phyloP scores from a whole-genome alignment of 2,797 vertebrate genomes.

The Sylvilagus floridanus region DNA sequence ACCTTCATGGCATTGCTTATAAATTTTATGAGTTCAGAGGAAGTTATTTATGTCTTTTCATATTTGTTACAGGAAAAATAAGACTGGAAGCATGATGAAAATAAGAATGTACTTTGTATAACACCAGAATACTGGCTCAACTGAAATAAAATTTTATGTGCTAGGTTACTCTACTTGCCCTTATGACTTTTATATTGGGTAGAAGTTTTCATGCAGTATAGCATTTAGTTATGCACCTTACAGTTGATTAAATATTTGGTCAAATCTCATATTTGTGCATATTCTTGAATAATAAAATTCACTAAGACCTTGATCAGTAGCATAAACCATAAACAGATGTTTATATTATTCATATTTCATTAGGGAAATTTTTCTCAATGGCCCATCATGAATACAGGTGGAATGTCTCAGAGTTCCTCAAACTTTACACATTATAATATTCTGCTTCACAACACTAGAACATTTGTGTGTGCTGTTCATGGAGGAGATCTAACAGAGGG shows the following conservation, averaged over 20 bases:
- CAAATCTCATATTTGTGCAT: constrained; percentile 17
- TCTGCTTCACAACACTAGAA: background rate
- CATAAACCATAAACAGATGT: background rate
- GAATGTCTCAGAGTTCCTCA: background rate
- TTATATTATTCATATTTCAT: background rate
- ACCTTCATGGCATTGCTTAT: background rate
- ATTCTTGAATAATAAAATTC: background rate
- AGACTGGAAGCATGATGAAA: constrained; percentile 37
- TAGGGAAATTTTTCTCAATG: background rate
- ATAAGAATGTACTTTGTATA: constrained; percentile 48
- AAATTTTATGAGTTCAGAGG: background rate
- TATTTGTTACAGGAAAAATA: background rate
- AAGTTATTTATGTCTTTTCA: background rate
- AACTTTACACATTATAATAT: background rate
- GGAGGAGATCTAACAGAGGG: background rate
- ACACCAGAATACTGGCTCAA: constrained; percentile 11
- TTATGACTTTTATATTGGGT: background rate
- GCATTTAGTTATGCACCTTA: background rate
- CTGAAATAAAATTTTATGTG: constrained; percentile 60
- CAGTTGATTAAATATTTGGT: constrained; percentile 44
- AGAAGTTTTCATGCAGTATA: background rate
- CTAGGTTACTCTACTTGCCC: constrained; percentile 6
- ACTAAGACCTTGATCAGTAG: constrained; percentile 48
- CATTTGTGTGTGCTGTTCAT: background rate
- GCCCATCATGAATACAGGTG: background rate